Percentiles rank a stretch among this genome's conserved stretches.
These are phyloP conservation scores for Lacanobia wlatinum DNA, from an alignment of 2,888 invertebrate species.

Conservation along the genomic window DNA sequence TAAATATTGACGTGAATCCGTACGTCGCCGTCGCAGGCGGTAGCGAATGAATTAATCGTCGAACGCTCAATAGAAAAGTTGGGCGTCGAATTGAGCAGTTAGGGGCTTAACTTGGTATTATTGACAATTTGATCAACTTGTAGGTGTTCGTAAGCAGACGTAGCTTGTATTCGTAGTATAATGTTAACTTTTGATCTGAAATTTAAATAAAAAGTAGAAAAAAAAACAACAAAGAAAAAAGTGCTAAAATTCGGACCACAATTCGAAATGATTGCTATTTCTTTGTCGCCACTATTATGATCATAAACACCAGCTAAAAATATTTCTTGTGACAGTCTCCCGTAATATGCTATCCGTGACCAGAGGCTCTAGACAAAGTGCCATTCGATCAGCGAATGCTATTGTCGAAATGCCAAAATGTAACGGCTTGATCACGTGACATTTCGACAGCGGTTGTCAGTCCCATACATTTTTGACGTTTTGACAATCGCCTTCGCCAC, in stretches of 20 bases:
- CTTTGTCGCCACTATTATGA: not conserved
- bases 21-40: not conserved
- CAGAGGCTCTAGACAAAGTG: no score
- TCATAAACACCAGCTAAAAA: not conserved
- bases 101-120: not conserved
- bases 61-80: conserved; percentile 35
- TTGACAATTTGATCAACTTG: conserved; percentile 9
- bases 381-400: no score
- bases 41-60: conserved; percentile 37
- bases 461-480: no score
- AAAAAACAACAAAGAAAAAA: no score
- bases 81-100: conserved; percentile 8
- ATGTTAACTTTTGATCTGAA: not conserved
- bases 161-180: not conserved
- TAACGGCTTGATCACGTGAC: no score
- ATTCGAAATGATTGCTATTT: not conserved
- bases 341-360: not conserved
- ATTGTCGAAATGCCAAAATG: no score
- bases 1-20: conserved; percentile 32
- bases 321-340: not conserved
- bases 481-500: no score
- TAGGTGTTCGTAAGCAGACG: not conserved
- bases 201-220: no score
- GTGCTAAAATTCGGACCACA: no score
- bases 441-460: no score